These are phyloP conservation scores for Chloroceryle inda DNA, from an alignment of 2,797 vertebrate species.

Conservation along the genomic window DNA sequence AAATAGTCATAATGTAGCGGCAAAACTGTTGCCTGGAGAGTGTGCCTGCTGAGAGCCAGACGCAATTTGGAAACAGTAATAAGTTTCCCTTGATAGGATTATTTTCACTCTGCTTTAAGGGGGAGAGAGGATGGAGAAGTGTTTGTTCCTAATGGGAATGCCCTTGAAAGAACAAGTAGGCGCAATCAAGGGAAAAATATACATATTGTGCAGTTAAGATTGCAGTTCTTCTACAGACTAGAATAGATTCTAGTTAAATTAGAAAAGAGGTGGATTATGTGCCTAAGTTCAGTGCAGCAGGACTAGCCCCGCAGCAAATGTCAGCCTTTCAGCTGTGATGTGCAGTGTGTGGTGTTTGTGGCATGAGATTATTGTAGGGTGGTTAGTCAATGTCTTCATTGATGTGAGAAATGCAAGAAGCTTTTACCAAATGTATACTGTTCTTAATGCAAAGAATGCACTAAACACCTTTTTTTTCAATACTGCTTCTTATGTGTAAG, in stretches of 20 bases:
- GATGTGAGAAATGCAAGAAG: not conserved
- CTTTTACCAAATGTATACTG: not conserved
- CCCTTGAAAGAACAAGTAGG: conserved; percentile 75
- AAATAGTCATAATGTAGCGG: conserved; percentile 65
- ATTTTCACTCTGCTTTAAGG: conserved; percentile 77
- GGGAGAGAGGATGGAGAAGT: conserved; percentile 60
- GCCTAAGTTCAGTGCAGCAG: conserved; percentile 7
- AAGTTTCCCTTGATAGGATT: conserved; percentile 78
- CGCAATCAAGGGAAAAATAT: conserved; percentile 72
- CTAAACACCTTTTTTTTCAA: not conserved
- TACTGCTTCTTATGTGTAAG: not conserved
- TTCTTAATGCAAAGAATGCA: not conserved
- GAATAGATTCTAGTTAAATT: conserved; percentile 57
- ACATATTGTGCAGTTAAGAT: conserved; percentile 58
- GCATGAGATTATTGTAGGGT: conserved; percentile 1
- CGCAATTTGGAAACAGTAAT: conserved; percentile 76
- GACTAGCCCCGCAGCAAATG: not conserved
- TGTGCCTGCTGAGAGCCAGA: conserved; percentile 73
- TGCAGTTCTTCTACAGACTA: conserved; percentile 50
- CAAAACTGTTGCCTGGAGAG: conserved; percentile 74
- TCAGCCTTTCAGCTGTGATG: not conserved
- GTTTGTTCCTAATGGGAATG: conserved; percentile 72
- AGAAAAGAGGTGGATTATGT: conserved; percentile 30
- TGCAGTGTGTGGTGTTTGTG: not conserved
- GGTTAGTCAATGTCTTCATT: conserved; percentile 11